phyloP scores from a whole-genome alignment of 2,888 invertebrate genomes.

The Drosophila helvetica region DNA sequence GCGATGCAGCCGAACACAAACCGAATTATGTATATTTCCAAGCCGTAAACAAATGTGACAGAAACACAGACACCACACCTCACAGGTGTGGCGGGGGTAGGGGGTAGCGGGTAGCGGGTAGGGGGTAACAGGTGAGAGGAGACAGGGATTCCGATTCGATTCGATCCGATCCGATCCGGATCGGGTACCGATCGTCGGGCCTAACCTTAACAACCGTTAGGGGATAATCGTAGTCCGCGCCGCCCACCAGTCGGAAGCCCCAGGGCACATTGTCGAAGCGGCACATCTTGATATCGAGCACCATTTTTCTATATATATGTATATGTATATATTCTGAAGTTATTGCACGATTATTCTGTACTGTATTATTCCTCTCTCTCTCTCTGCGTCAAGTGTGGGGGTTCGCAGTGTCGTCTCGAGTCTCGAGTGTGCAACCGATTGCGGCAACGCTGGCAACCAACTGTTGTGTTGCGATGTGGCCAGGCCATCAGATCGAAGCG shows the following conservation, averaged over 20 bases:
- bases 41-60: background rate
- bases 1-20: background rate
- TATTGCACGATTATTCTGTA: constrained; percentile 3
- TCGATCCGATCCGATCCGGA: constrained; percentile 1
- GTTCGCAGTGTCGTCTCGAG: constrained; percentile 10
- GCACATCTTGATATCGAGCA: constrained; percentile 87
- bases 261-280: constrained; percentile 88
- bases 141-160: constrained; percentile 3
- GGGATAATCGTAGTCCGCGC: constrained; percentile 89
- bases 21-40: background rate
- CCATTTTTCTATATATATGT: constrained; percentile 85
- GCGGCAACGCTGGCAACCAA: constrained; percentile 65
- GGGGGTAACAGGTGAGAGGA: background rate
- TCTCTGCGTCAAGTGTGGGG: constrained; percentile 16
- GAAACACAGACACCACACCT: background rate
- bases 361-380: background rate
- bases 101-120: too few relatives aligned
- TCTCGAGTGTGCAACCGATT: constrained; percentile 31
- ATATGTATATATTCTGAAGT: background rate
- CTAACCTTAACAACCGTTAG: constrained; percentile 90
- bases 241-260: constrained; percentile 92
- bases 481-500: constrained; percentile 47
- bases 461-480: constrained; percentile 64
- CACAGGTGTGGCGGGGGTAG: constrained; percentile 19
- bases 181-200: constrained; percentile 23